Evolutionary conservation across 2,113 vertebrate species (phyloP), one percentile per base, ranked within the genome.

Genomic region (Coreoperca whiteheadi): DNA sequence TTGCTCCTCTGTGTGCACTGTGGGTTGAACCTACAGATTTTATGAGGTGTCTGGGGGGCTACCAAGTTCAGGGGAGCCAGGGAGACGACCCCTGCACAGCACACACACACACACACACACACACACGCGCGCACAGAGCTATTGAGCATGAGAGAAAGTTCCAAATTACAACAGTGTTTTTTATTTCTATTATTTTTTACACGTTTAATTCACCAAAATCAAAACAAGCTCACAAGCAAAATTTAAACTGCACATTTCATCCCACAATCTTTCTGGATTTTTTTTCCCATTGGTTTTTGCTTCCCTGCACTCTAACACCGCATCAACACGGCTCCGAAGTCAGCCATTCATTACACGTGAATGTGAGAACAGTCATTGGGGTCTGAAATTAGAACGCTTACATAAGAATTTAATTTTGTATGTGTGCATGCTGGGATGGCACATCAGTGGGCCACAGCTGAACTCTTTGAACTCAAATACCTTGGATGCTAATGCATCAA

Each of bases 31-130:
- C 76, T 66, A 34, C 74, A 74, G 23, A 74, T 81, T 89, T 88
- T 79, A 87, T 82, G 70, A 76, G 59, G 63, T 71, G 76, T 90
- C 77, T 83, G 51, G 74, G 46, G 82, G 81, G 69, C 2, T 8
- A 84, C 85, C 86, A 93, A 93, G 92, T 91, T 92, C 90, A 93
- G 72, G 77, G 71, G 56, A 82, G 60, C 46, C 74, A 30, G 63
- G 46, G 65, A 70, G 79, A 76, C 20, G 25, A 82, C n/a, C 54
- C 25, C 23, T 61, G 2, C 34, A 18, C 11, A 4, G n/a, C 21
- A 34, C 3, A 34, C 32, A 34, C 32, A 34, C 32, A 34, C 32
- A 34, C 32, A 34, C 32, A 67, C 37, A 74, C 28, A 66, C 32
- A 61, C 41, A 79, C 80, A 85, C 67, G 79, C 60, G 78, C 60